phyloP scores from a whole-genome alignment of 2,888 invertebrate species.

The Cantharis lateralis region DNA sequence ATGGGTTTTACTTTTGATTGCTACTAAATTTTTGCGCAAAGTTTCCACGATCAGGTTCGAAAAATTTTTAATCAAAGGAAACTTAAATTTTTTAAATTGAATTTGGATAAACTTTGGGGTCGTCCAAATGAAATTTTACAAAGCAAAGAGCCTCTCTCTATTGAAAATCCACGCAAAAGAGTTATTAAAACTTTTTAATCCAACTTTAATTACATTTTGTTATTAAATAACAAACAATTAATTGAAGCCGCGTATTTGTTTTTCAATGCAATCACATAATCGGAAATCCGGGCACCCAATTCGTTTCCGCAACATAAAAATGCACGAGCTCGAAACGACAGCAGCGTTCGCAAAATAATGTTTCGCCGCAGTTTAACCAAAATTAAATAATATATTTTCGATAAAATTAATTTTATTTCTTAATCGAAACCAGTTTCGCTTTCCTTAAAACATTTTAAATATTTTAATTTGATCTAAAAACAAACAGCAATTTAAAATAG shows the following conservation, averaged over 20 bases:
- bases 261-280: slow-evolving; percentile 6
- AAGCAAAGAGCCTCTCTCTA: background rate
- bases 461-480: background rate
- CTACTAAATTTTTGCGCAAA: too few relatives aligned
- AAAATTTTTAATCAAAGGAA: background rate
- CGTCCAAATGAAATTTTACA: background rate
- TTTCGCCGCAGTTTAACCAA: background rate
- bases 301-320: slow-evolving; percentile 23
- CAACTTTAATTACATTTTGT: background rate
- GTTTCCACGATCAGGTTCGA: too few relatives aligned
- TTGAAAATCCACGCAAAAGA: background rate
- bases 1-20: too few relatives aligned
- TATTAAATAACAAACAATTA: background rate
- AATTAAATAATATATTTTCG: background rate
- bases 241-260: background rate
- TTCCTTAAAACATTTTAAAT: background rate
- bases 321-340: background rate
- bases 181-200: background rate
- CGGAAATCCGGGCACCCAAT: slow-evolving; percentile 21
- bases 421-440: background rate
- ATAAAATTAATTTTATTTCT: background rate
- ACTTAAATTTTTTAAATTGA: background rate
- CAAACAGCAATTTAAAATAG: slow-evolving; percentile 11
- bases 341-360: background rate
- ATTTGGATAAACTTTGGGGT: background rate